phyloP scores from a whole-genome alignment of 2,797 vertebrate species.

The Spinibarbus caldwelli region DNA sequence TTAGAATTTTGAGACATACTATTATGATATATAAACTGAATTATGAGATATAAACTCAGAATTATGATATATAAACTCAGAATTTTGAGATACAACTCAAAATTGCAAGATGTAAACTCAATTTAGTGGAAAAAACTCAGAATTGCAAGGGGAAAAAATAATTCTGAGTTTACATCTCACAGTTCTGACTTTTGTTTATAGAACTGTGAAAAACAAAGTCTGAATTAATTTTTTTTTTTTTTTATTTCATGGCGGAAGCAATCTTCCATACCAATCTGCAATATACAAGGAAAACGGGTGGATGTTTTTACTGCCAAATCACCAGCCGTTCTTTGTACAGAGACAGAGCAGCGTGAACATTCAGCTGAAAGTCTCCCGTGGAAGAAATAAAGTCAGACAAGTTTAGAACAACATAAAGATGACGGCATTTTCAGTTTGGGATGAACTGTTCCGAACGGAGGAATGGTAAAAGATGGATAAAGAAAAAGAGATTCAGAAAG shows the following conservation, averaged over 20 bases:
- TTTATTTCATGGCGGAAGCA: not conserved
- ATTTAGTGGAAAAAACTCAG: not conserved
- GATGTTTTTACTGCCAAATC: not conserved
- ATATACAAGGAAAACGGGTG: not conserved
- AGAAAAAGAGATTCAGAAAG: slow-evolving; percentile 47
- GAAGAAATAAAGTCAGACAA: slow-evolving; percentile 42
- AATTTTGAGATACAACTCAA: not conserved
- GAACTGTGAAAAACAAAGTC: not conserved
- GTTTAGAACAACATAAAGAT: slow-evolving; percentile 62
- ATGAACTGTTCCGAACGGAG: not conserved
- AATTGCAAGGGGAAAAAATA: not conserved
- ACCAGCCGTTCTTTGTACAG: not conserved
- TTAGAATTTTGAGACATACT: too few relatives aligned
- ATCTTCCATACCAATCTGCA: not conserved
- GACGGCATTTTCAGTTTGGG: not conserved
- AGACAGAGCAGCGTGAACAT: slow-evolving; percentile 52
- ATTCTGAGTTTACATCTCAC: not conserved
- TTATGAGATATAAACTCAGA: too few relatives aligned
- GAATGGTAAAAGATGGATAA: not conserved
- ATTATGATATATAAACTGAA: not conserved
- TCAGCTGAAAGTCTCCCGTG: not conserved
- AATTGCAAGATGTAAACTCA: not conserved
- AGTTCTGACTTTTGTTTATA: not conserved
- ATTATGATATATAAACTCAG: too few relatives aligned
- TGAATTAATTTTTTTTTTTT: not conserved